Conservation (phyloP, 2,797 vertebrate species). For the Chelon labrosus region DNA sequence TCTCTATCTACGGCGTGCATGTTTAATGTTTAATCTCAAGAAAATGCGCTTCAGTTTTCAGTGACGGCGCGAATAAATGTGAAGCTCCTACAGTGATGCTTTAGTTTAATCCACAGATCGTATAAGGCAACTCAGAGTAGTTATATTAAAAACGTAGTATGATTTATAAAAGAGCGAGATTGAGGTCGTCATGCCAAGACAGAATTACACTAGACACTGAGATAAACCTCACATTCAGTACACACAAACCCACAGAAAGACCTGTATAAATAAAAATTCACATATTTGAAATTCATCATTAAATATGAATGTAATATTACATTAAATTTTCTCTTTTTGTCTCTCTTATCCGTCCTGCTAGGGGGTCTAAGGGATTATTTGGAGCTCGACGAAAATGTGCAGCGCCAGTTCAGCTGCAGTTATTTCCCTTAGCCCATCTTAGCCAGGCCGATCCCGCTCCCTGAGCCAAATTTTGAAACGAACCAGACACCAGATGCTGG, state of each 20-base stretch:
- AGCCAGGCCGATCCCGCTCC: conserved; percentile 15
- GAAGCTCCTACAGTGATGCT: neutral
- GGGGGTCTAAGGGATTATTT: conserved; percentile 11
- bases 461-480: conserved; percentile 37
- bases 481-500: conserved; percentile 62
- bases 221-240: neutral
- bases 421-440: conserved; percentile 18
- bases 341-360: neutral
- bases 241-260: neutral
- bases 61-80: conserved; percentile 9
- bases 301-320: conserved; percentile 16
- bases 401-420: conserved; percentile 10
- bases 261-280: neutral
- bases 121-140: conserved; percentile 16
- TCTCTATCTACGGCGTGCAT: conserved; percentile 51
- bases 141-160: conserved; percentile 9
- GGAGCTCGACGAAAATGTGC: conserved; percentile 3
- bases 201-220: neutral
- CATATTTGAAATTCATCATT: neutral
- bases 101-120: conserved; percentile 11
- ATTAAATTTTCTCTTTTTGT: neutral
- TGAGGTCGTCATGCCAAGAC: too few relatives aligned
- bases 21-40: conserved; percentile 43
- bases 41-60: conserved; percentile 18
- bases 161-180: conserved; percentile 28